Conservation (phyloP, 1,140 invertebrate species). For the Ceratoteleas bidentatus region DNA sequence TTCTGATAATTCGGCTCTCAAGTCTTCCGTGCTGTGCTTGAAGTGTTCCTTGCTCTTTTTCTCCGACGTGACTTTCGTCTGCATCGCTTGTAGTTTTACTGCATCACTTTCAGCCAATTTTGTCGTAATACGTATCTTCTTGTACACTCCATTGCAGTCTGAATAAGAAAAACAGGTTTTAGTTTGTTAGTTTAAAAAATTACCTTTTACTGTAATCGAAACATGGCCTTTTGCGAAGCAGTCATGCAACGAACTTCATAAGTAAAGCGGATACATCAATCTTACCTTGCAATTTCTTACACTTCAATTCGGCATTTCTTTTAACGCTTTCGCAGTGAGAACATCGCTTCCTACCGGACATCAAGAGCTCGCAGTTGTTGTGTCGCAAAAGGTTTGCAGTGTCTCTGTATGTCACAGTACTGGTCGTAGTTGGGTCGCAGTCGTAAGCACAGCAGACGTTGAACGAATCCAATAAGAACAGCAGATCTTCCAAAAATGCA, state of each 20-base stretch:
- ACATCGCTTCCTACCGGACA: neutral
- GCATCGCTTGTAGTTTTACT: neutral
- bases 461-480: neutral
- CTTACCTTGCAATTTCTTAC: neutral
- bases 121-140: neutral
- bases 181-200: no score
- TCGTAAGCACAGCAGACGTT: conserved; percentile 4
- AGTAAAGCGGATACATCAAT: no score
- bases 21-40: neutral
- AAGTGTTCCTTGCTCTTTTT: conserved; percentile 1
- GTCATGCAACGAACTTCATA: no score
- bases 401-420: neutral
- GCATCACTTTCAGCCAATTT: neutral
- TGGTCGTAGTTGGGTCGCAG: neutral
- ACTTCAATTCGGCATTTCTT: neutral
- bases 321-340: neutral
- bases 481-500: neutral
- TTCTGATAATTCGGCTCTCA: neutral
- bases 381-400: neutral
- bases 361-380: conserved; percentile 1
- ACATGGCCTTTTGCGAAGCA: no score
- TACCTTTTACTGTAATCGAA: no score
- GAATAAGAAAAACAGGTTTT: no score
- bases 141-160: neutral
- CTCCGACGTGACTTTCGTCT: neutral